A percentile compares a stretch with the other conserved stretches of the same genome.
Evolutionary conservation across 2,797 vertebrate species (phyloP).

Genomic region (Alcedo quadribrachys): DNA sequence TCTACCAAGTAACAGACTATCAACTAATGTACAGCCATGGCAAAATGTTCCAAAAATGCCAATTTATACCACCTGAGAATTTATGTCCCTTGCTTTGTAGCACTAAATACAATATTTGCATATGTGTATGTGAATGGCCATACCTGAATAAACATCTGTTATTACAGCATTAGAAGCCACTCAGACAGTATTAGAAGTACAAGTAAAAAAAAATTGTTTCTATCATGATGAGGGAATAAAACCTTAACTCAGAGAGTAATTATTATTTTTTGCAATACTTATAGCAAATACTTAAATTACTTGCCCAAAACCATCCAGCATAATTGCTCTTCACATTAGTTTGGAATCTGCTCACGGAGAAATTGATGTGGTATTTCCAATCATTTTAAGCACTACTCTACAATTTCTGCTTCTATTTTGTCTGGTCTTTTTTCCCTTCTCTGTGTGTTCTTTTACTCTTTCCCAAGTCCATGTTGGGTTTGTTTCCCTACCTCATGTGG

Average conservation of each 20-base stretch:
- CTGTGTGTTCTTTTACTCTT: rapidly evolving
- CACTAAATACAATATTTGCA: neutral
- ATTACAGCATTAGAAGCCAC: neutral
- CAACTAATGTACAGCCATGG: neutral
- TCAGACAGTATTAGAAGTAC: neutral
- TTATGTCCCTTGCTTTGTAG: neutral
- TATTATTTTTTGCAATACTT: neutral
- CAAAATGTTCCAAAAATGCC: neutral
- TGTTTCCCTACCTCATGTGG: neutral
- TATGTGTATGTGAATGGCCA: rapidly evolving
- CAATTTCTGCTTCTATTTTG: neutral
- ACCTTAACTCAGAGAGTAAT: neutral
- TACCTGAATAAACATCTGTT: neutral
- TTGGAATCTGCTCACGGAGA: neutral
- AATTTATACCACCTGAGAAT: neutral
- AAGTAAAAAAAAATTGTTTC: neutral
- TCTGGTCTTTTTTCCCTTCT: neutral
- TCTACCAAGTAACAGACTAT: slow-evolving; percentile 19
- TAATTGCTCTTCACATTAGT: neutral
- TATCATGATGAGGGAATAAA: neutral
- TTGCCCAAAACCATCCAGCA: neutral
- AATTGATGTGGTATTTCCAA: neutral
- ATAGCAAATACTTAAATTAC: neutral
- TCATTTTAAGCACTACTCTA: neutral
- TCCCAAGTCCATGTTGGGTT: neutral